phyloP scores from a whole-genome alignment of 2,888 invertebrate species.

The Cephus pygmeus region DNA sequence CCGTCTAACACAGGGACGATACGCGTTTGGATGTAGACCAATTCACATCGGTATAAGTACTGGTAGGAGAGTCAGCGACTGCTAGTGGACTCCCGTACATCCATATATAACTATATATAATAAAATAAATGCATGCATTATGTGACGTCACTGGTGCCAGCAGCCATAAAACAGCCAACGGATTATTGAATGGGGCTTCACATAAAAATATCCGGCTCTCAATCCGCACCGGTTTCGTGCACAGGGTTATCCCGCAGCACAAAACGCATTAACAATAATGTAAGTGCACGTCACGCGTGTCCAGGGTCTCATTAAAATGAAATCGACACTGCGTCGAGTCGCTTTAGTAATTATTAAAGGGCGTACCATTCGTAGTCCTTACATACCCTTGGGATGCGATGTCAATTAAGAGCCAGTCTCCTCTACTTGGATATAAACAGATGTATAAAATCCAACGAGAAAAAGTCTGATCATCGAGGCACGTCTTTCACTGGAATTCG shows the following conservation, averaged over 20 bases:
- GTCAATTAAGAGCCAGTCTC: background rate
- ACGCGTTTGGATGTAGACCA: background rate
- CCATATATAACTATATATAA: background rate
- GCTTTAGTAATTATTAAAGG: background rate
- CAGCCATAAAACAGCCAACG: conserved; percentile 60
- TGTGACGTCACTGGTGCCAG: conserved; percentile 47
- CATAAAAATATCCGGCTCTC: conserved; percentile 61
- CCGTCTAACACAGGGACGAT: background rate
- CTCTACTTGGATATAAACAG: background rate
- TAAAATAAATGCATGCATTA: conserved; percentile 36
- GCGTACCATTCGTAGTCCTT: background rate
- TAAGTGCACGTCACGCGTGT: background rate
- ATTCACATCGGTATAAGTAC: background rate
- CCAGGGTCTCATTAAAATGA: background rate
- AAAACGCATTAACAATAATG: conserved; percentile 9
- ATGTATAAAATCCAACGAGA: background rate
- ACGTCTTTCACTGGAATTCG: background rate
- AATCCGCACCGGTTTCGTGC: conserved; percentile 41
- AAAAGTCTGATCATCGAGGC: background rate
- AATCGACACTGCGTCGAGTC: background rate
- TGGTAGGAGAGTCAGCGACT: background rate
- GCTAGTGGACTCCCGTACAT: background rate
- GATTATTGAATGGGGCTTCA: conserved; percentile 62
- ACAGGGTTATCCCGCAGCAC: conserved; percentile 13
- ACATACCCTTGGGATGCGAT: background rate